Base-by-base conservation (phyloP, 30 jellyfish, hydroid and myxozoan genomes). In the Rhopilema esculentum region DNA sequence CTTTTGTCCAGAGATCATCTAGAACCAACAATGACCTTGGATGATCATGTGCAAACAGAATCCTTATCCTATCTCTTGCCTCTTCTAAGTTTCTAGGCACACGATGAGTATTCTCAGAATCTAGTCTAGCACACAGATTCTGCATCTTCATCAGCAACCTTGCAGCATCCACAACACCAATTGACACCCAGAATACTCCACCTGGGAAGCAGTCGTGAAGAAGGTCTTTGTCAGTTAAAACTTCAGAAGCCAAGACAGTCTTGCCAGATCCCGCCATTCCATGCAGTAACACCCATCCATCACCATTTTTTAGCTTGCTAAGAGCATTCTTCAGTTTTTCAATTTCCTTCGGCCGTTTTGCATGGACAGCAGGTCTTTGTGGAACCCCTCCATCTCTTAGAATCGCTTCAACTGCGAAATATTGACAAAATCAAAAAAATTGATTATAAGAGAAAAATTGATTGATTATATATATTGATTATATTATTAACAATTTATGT, bases 211-310 rank as follows among this genome's bases (percentile, higher is more conserved):
- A 95, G 29, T 89, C 72, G 63, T 75, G 81, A 4, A 95, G 72
- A 21, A 95, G 85, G 8, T 82, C 72, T 21, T 63, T 73, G 66
- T 89, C 92, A 29, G 80, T 75, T 24, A 95, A 69, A 19, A 79
- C 97, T n/a, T 91, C 95, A 0, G 91, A 76, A 20, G 99, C 97
- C 27, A 95, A 88, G 30, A 95, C 90, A 24, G 96, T 95, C 89
- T 95, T 95, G 6, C 99, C 99, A 25, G 96, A 79, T 49, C 99
- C 99, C 1, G 97, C 97, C 99, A 95, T 95, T 0, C 99, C 99
- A 90, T 95, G 97, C 82, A 95, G 74, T n/a, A 95, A 89, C 19
- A 95, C 97, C 97, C 97, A 95, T 2, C 97, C 99, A 72, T 79
- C 97, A 8, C 65, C 63, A 12, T 89, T 53, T 79, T 87, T 25